phyloP scores from a whole-genome alignment of 1,140 invertebrate species.

The Gryon sp. region DNA sequence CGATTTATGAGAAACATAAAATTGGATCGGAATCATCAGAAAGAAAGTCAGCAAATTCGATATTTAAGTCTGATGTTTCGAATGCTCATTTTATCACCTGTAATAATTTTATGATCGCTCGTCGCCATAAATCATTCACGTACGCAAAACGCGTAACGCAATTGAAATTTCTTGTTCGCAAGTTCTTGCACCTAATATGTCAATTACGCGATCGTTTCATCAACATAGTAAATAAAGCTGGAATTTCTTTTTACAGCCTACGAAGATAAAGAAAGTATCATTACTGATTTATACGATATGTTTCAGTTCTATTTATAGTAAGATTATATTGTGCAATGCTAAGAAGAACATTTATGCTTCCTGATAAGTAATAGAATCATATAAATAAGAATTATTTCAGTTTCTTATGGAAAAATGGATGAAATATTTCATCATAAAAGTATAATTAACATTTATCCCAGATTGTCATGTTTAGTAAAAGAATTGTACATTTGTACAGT shows the following conservation, averaged over 20 bases:
- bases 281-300: too few relatives aligned
- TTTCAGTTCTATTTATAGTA: background rate
- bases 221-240: slow-evolving; percentile 36
- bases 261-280: too few relatives aligned
- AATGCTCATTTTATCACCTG: slow-evolving; percentile 50
- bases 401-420: too few relatives aligned
- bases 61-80: slow-evolving; percentile 30
- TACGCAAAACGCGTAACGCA: slow-evolving; percentile 61
- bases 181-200: slow-evolving; percentile 53
- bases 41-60: slow-evolving; percentile 33
- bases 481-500: too few relatives aligned
- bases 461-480: too few relatives aligned
- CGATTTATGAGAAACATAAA: slow-evolving; percentile 50
- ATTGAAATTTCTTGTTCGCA: slow-evolving; percentile 57
- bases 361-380: too few relatives aligned
- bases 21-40: background rate
- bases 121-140: slow-evolving; percentile 46
- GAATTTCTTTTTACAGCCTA: too few relatives aligned
- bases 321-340: too few relatives aligned
- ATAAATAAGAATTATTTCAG: too few relatives aligned
- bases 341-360: too few relatives aligned
- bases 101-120: slow-evolving; percentile 57
- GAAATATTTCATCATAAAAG: too few relatives aligned
- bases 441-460: too few relatives aligned
- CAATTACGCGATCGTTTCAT: slow-evolving; percentile 54